A percentile compares a stretch with the other conserved stretches of the same genome.
These are phyloP conservation scores for Agrotis puta DNA, from an alignment of 2,888 invertebrate genomes.

Conservation along the genomic window DNA sequence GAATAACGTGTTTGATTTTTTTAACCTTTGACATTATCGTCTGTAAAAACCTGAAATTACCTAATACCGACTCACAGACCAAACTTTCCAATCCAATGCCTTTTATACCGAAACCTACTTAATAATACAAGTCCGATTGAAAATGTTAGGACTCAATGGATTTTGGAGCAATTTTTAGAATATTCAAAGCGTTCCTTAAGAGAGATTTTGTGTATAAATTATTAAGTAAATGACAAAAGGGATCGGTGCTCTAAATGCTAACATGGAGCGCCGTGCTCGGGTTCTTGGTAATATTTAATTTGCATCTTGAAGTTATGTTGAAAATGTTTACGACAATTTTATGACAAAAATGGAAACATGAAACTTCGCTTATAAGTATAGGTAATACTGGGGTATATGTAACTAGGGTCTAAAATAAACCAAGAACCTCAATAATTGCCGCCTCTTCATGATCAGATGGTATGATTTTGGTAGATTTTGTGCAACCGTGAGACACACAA, in stretches of 20 bases:
- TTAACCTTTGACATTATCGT: conserved; percentile 26
- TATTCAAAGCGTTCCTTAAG: conserved; percentile 33
- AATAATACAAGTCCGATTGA: conserved; percentile 60
- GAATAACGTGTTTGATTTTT: neutral
- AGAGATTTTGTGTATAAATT: conserved; percentile 54
- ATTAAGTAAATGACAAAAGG: conserved; percentile 59
- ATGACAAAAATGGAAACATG: conserved; percentile 50
- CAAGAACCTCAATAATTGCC: no score
- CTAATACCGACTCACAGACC: conserved; percentile 11
- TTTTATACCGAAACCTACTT: conserved; percentile 41
- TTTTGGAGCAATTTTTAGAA: conserved; percentile 53
- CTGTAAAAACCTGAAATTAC: conserved; percentile 48
- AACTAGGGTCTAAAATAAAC: neutral
- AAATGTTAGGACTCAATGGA: conserved; percentile 41
- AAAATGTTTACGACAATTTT: conserved; percentile 64
- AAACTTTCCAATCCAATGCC: conserved; percentile 39
- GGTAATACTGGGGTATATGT: conserved; percentile 3
- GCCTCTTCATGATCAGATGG: no score
- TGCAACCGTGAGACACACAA: no score
- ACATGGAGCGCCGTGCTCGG: conserved; percentile 28
- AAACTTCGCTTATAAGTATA: conserved; percentile 20
- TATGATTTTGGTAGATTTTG: no score
- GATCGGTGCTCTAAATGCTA: conserved; percentile 42
- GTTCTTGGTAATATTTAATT: conserved; percentile 62
- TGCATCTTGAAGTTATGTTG: conserved; percentile 58